Percentiles rank a stretch among this genome's conserved stretches.
Evolutionary conservation across 2,113 vertebrate genomes (phyloP).

Genomic region (Nicator chloris): DNA sequence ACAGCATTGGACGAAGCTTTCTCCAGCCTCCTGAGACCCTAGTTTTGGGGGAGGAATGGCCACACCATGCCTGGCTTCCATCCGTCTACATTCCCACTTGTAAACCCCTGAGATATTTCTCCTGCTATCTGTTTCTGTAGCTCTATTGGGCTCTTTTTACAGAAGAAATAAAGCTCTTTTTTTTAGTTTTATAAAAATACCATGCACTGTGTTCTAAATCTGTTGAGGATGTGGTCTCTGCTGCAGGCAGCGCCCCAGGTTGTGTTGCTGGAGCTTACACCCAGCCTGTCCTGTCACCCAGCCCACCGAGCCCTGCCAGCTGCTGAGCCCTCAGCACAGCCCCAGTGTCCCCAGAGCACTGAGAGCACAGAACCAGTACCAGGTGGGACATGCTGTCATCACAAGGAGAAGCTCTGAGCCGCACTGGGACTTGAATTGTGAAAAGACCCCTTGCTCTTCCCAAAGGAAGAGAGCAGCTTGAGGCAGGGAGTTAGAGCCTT

Average conservation of each 20-base stretch:
- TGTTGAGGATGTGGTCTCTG: not conserved
- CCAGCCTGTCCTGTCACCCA: not conserved
- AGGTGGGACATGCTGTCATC: accelerated
- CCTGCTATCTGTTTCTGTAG: not conserved
- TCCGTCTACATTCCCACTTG: not conserved
- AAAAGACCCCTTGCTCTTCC: accelerated
- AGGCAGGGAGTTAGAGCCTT: not conserved
- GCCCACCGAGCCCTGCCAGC: not conserved
- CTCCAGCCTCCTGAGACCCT: not conserved
- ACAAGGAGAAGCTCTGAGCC: accelerated
- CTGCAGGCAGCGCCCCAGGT: not conserved
- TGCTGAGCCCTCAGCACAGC: accelerated
- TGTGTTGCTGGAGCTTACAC: not conserved
- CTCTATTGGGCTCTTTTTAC: not conserved
- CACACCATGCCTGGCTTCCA: not conserved
- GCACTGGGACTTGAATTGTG: accelerated
- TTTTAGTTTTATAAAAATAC: not conserved
- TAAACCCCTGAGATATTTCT: not conserved
- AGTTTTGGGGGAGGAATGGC: not conserved
- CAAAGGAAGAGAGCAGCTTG: not conserved
- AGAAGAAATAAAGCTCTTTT: slow-evolving; percentile 25
- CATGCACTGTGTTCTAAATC: not conserved
- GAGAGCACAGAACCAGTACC: not conserved
- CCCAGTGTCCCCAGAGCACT: not conserved
- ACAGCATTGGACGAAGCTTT: not conserved